Conservation (phyloP, 1,140 invertebrate species). For the Steinernema khuongi region DNA sequence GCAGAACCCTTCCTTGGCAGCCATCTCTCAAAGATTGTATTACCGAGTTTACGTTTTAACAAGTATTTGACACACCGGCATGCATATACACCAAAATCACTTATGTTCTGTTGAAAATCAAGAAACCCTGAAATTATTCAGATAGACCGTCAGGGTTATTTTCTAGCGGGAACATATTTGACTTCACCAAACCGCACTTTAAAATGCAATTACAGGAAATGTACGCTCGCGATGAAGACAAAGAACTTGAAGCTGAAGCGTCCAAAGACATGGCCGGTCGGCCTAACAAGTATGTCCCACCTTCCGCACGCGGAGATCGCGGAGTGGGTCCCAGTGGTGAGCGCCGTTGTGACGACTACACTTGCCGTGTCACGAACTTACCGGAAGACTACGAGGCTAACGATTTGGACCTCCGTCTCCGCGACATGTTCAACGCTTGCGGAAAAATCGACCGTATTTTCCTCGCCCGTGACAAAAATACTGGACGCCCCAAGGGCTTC, state of each 20-base stretch:
- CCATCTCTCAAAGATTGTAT: no score
- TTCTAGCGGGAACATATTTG: conserved; percentile 23
- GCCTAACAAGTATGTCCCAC: conserved; percentile 41
- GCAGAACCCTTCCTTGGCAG: no score
- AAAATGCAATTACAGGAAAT: conserved; percentile 42
- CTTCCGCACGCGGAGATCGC: conserved; percentile 38
- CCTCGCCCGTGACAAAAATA: conserved; percentile 74
- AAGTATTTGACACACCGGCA: no score
- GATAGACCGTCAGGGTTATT: conserved; percentile 18
- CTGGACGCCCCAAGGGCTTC: conserved; percentile 68
- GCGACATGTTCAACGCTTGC: conserved; percentile 86
- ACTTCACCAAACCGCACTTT: conserved; percentile 18
- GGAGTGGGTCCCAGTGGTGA: conserved; percentile 18
- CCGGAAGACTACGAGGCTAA: conserved; percentile 76
- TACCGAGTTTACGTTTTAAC: no score
- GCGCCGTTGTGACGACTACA: conserved; percentile 68
- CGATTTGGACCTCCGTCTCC: conserved; percentile 78
- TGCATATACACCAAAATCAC: no score
- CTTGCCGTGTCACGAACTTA: conserved; percentile 92
- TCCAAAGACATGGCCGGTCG: background rate
- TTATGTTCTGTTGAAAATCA: no score
- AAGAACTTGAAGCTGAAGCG: conserved; percentile 27
- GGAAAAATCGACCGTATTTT: conserved; percentile 80
- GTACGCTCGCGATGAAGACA: conserved; percentile 43
- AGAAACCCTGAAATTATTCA: background rate